Evolutionary conservation across 2,888 invertebrate species (phyloP), one percentile per base, ranked within the genome.

Genomic region (Agrotis segetum): DNA sequence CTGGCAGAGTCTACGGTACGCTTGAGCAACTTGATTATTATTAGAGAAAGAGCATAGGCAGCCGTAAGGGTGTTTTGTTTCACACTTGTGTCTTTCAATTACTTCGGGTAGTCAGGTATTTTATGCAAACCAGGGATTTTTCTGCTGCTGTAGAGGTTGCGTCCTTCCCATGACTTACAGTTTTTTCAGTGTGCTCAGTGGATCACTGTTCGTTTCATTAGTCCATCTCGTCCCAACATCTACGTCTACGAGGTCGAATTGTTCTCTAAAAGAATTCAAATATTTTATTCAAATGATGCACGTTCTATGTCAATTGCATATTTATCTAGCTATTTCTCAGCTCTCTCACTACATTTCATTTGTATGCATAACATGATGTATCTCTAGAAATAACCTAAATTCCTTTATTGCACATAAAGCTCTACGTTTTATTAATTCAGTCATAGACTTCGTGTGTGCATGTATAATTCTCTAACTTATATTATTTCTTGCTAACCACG

Each of bases 391-490:
- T 62, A 67, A 55, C 68, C 40, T 3, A 17, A 55, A 79, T 58
- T 50, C 66, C 19, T 13, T 29, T 19, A 68, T 76, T 76, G 46
- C 53, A 46, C 58, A 63, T 76, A 40, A 80, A 77, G 19, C 29
- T 44, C 47, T 52, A 21, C 19, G 34, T 29, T 17, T 40, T 29
- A 56, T 77, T 71, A 60, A 70, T 71, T 78, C 55, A 55, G 29
- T 19, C 29, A 46, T 3, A 34, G n/a, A 17, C 11, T 13, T 14
- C 34, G 14, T 49, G 14, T 21, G 49, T 29, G 50, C 46, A 56
- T 64, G 40, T 53, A 21, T 49, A 56, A 76, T 75, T 74, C 4
- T 59, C 3, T 46, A 16, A 62, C 68, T 61, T 81, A 34, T 58
- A 40, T 49, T 44, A 9, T 11, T 17, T 53, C 55, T 52, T 63